These are phyloP conservation scores for Sarcophaga subvicina DNA, from an alignment of 2,888 invertebrate genomes.

Conservation along the genomic window DNA sequence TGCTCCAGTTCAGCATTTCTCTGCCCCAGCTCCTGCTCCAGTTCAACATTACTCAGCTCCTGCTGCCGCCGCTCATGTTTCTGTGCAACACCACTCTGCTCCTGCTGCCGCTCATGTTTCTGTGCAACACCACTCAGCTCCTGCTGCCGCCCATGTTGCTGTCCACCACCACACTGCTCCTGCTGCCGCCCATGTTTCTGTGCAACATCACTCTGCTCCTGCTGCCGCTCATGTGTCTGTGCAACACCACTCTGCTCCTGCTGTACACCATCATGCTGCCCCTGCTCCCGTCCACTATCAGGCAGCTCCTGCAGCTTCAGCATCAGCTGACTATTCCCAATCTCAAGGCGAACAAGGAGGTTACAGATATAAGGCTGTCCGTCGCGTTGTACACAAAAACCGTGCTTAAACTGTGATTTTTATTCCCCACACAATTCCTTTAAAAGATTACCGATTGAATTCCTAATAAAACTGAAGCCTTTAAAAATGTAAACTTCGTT, in stretches of 20 bases:
- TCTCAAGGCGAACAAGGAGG: conserved; percentile 66
- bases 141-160: conserved; percentile 12
- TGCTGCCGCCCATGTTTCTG: not conserved
- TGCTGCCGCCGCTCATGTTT: conserved; percentile 16
- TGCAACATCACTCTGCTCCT: not conserved
- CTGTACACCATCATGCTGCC: not conserved
- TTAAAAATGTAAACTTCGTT: not conserved
- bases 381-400: conserved; percentile 62
- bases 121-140: not conserved
- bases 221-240: not conserved
- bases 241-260: not conserved
- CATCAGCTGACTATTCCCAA: conserved; percentile 15
- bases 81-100: not conserved
- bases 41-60: conserved; percentile 11
- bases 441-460: not conserved
- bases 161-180: not conserved
- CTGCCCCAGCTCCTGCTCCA: conserved; percentile 16
- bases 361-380: conserved; percentile 69
- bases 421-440: not conserved
- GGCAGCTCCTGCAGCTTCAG: conserved; percentile 8
- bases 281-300: not conserved
- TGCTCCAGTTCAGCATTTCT: not conserved
- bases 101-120: not conserved
- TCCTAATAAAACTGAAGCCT: not conserved
- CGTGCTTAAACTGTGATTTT: conserved; percentile 54